Base-by-base conservation (phyloP, 1,140 invertebrate species). In the Ctenoplectra terminalis region DNA sequence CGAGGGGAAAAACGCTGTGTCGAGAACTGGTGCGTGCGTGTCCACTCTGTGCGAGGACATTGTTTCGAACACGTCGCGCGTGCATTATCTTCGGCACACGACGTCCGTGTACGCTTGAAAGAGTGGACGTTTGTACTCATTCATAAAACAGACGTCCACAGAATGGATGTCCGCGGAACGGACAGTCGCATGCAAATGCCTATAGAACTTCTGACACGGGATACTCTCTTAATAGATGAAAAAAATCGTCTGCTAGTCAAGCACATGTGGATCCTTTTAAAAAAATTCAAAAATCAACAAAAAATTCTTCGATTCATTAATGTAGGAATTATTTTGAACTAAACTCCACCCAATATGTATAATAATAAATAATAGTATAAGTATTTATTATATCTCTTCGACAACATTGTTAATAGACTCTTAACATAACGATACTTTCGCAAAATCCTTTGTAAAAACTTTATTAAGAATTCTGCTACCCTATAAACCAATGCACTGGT, bases 131-230 rank as follows among this genome's bases (percentile, higher is more conserved):
- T 56, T 31, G 29, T 43, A 23, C 34, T 29, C 56, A 37, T 79
- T 63, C 56, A 71, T 29, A 26, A 50, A 63, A 43, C 46, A 52
- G 69, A 79, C 67, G 40, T 70, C 40, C 31, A 46, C 26, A 79
- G 67, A 79, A 79, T 79, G 77, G 56, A 61, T 58, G 77, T 43
- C 54, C 66, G 15, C 4, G 23, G 46, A 34, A 46, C 23, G 20
- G 63, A 69, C 61, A 31, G 48, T 26, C 20, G 23, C 50, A 26
- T 52, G 40, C 52, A 20, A 66, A 43, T 6, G 23, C 5, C 76
- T 71, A 71, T 78, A 78, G 43, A 71, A 54, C 66, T 48, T 61
- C 31, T 43, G 76, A 50, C 40, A 40, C 17, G 31, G 66, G 31
- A 58, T 5, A 37, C 17, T 40, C 31, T 78, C 71, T 71, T 78